phyloP scores from a whole-genome alignment of 1,140 invertebrate genomes.

The Drosophila teissieri region DNA sequence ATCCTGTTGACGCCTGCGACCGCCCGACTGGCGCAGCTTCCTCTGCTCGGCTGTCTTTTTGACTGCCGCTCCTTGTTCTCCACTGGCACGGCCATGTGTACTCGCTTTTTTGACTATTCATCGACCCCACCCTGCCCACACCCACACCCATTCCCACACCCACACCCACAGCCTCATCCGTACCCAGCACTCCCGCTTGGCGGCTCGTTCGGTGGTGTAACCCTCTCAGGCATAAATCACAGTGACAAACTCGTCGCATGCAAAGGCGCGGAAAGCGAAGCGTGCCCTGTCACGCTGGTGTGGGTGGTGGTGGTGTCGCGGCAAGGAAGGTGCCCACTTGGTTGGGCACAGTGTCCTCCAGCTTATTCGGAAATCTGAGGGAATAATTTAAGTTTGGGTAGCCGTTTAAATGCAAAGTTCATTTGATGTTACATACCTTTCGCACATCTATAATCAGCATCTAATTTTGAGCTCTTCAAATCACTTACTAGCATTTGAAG shows the following conservation, averaged over 20 bases:
- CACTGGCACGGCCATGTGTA: slow-evolving; percentile 11
- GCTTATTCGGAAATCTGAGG: not conserved
- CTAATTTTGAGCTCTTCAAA: too few species aligned
- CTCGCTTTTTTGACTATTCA: slow-evolving; percentile 56
- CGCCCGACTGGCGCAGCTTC: slow-evolving; percentile 55
- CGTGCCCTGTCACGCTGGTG: slow-evolving; percentile 37
- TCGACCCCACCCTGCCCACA: slow-evolving; percentile 10
- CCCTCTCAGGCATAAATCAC: slow-evolving; percentile 79
- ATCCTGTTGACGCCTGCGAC: slow-evolving; percentile 78
- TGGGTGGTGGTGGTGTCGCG: slow-evolving; percentile 5
- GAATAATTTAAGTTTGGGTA: not conserved
- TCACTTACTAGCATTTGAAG: not conserved
- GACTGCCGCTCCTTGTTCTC: slow-evolving; percentile 13
- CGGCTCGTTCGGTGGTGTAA: slow-evolving; percentile 41
- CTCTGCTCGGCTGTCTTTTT: slow-evolving; percentile 70
- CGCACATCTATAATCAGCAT: too few species aligned
- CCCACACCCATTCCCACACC: too few species aligned
- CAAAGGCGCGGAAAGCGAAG: slow-evolving; percentile 56
- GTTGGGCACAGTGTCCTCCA: slow-evolving; percentile 14
- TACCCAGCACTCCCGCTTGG: slow-evolving; percentile 8
- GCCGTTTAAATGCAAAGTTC: too few species aligned
- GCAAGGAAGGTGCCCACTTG: not conserved
- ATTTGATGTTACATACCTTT: too few species aligned
- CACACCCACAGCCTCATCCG: not conserved
- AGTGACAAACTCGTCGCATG: slow-evolving; percentile 71